A percentile compares a stretch with the other conserved stretches of the same genome.
These are phyloP conservation scores for Thalassarche chlororhynchos DNA, from an alignment of 2,113 vertebrate species.

Conservation along the genomic window DNA sequence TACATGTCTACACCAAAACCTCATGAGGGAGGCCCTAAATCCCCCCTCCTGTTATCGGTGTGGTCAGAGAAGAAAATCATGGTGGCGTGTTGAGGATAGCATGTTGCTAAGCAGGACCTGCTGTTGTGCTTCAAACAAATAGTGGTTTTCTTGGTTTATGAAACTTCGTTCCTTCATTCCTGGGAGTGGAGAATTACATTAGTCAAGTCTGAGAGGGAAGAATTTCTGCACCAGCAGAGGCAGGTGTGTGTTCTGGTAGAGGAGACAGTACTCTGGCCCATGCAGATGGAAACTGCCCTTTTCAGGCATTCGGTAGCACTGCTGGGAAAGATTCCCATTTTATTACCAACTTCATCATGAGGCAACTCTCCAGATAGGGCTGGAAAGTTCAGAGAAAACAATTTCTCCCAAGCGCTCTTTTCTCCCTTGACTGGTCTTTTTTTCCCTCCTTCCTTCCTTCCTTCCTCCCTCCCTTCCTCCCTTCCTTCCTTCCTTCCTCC, in stretches of 20 bases:
- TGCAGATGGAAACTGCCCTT: not conserved
- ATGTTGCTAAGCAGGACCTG: not conserved
- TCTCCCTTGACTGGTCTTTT: not conserved
- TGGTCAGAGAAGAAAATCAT: not conserved
- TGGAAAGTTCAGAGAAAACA: not conserved
- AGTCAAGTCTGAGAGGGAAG: not conserved
- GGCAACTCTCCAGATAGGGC: not conserved
- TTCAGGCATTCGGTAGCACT: not conserved
- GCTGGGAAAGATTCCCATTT: not conserved
- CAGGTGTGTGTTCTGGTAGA: not conserved
- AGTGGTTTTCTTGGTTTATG: not conserved
- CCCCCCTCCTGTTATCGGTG: not conserved
- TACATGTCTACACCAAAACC: not conserved
- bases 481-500: not conserved
- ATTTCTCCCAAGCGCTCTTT: not conserved
- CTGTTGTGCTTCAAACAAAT: not conserved
- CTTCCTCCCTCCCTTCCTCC: not conserved
- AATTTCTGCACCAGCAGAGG: not conserved
- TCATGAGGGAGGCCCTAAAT: not conserved
- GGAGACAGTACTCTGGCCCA: not conserved
- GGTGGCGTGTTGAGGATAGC: not conserved
- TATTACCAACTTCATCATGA: accelerated
- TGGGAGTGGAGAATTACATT: not conserved
- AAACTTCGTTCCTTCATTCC: not conserved
- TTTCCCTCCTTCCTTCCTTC: not conserved